These are phyloP conservation scores for Aphelocoma californica DNA, from an alignment of 2,797 vertebrate species.

Conservation along the genomic window DNA sequence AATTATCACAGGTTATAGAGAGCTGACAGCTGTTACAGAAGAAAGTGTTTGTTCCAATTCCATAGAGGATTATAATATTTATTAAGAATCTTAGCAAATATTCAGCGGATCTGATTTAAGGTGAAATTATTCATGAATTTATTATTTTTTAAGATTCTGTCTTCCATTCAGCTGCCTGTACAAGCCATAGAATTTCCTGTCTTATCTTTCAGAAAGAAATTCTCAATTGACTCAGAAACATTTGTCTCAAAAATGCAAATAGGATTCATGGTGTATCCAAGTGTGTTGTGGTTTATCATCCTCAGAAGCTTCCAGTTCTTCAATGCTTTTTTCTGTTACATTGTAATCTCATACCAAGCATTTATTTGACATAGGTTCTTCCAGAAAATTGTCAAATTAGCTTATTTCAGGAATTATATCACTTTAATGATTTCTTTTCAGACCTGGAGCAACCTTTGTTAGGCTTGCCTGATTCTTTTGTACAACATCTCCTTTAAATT, in stretches of 20 bases:
- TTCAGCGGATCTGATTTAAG: background rate
- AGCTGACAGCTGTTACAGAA: background rate
- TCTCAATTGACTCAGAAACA: background rate
- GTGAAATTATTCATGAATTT: background rate
- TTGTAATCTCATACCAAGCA: background rate
- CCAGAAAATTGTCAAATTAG: background rate
- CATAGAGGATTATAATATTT: background rate
- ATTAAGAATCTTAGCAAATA: conserved; percentile 9
- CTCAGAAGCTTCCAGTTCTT: background rate
- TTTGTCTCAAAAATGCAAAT: background rate
- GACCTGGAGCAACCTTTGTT: background rate
- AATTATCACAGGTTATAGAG: background rate
- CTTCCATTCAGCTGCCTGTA: background rate
- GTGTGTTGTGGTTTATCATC: background rate
- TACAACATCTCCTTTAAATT: background rate
- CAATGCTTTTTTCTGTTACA: background rate
- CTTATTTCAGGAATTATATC: background rate
- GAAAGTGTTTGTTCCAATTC: background rate
- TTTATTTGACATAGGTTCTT: background rate
- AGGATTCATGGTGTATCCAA: background rate
- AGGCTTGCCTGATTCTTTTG: background rate
- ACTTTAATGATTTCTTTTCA: background rate
- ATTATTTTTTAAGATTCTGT: background rate
- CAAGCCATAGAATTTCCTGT: background rate
- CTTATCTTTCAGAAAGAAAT: background rate